Evolutionary conservation across 1,140 invertebrate genomes (phyloP).

Genomic region (Bombus confusus): DNA sequence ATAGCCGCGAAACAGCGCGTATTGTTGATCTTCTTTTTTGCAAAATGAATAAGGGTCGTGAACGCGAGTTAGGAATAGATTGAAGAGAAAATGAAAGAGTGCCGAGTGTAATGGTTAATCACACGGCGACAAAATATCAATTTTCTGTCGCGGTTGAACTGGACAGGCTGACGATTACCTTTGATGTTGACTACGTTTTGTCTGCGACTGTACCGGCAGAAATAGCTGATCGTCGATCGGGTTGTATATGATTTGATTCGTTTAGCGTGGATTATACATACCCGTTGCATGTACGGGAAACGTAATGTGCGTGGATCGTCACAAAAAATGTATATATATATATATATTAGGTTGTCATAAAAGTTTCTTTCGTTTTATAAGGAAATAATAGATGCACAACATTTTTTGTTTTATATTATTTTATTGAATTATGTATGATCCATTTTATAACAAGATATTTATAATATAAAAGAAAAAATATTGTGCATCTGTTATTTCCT

Average conservation of each 20-base stretch:
- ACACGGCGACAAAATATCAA: slow-evolving; percentile 42
- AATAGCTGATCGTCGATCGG: slow-evolving; percentile 61
- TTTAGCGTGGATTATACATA: slow-evolving; percentile 37
- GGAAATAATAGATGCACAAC: too few relatives aligned
- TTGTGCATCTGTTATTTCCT: too few relatives aligned
- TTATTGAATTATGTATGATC: too few relatives aligned
- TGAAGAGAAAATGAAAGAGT: neutral
- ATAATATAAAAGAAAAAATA: neutral
- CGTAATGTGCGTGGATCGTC: slow-evolving; percentile 7
- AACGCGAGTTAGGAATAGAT: too few relatives aligned
- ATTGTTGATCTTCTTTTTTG: neutral
- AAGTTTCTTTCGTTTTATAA: too few relatives aligned
- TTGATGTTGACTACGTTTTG: slow-evolving; percentile 32
- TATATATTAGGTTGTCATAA: too few relatives aligned
- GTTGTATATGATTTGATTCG: slow-evolving; percentile 59
- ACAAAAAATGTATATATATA: slow-evolving; percentile 7
- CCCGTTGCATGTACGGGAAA: slow-evolving; percentile 9
- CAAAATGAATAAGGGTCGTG: neutral
- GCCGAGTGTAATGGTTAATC: neutral
- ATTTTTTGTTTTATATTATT: too few relatives aligned
- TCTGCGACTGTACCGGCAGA: slow-evolving; percentile 62
- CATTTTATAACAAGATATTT: too few relatives aligned
- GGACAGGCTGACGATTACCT: neutral
- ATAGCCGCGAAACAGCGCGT: neutral
- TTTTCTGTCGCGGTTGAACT: slow-evolving; percentile 15